Evolutionary conservation across 2,797 vertebrate species (phyloP).

Genomic region (Sebastiscus tertius): DNA sequence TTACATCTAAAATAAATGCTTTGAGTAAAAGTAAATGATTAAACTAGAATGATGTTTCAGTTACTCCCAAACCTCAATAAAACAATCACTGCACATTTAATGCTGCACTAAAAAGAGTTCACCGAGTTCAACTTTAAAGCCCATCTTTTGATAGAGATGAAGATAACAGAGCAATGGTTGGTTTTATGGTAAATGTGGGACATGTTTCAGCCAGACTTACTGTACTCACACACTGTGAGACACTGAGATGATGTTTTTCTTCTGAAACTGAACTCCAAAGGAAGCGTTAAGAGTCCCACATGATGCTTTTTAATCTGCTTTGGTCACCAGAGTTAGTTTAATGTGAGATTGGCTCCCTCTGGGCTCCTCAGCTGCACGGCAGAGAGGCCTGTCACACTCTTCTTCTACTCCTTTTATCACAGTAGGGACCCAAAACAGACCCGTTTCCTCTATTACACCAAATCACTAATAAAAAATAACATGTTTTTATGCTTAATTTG

Average conservation of each 20-base stretch:
- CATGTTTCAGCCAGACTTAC: too few species aligned
- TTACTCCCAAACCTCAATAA: slow-evolving; percentile 51
- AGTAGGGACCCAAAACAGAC: neutral
- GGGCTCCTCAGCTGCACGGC: neutral
- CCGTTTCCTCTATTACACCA: neutral
- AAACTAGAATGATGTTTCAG: slow-evolving; percentile 21
- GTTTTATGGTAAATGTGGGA: neutral
- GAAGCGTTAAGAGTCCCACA: neutral
- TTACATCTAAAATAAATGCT: slow-evolving; percentile 47
- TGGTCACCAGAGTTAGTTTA: slow-evolving; percentile 10
- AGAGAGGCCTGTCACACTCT: neutral
- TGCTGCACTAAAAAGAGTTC: slow-evolving; percentile 36
- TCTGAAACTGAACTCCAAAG: slow-evolving; percentile 7
- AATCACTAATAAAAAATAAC: neutral
- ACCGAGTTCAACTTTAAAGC: slow-evolving; percentile 24
- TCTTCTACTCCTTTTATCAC: slow-evolving; percentile 7
- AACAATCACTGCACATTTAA: slow-evolving; percentile 44
- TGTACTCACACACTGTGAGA: too few species aligned
- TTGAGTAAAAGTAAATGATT: slow-evolving; percentile 60
- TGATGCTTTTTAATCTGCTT: neutral
- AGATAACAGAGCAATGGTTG: too few species aligned
- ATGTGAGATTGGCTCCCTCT: slow-evolving; percentile 7
- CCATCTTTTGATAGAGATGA: neutral
- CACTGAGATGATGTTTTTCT: neutral
- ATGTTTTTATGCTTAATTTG: neutral